Percentiles rank a stretch among this genome's conserved stretches.
Conservation (phyloP, 2,113 vertebrate species). For the Macquaria australasica region DNA sequence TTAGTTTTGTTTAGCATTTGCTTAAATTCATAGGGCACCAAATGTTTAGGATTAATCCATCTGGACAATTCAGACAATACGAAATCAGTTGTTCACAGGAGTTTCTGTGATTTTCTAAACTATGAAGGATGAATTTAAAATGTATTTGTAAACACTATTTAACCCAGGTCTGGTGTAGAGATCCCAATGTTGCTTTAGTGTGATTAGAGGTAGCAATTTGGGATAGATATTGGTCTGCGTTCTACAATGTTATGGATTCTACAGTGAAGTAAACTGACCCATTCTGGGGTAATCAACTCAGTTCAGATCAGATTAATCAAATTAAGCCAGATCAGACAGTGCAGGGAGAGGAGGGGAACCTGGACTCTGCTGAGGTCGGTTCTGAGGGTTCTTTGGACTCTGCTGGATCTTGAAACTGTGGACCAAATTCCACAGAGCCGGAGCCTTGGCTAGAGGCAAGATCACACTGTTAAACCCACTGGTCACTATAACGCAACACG, state of each 20-base stretch:
- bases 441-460: conserved; percentile 76
- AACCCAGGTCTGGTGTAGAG: conserved; percentile 43
- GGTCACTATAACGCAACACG: background rate
- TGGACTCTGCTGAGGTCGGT: conserved; percentile 60
- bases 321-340: conserved; percentile 39
- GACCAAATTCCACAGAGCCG: conserved; percentile 80
- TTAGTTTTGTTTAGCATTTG: background rate
- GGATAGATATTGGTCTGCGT: background rate
- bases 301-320: background rate
- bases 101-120: background rate
- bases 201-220: conserved; percentile 13
- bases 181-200: background rate
- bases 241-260: conserved; percentile 38
- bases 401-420: conserved; percentile 79
- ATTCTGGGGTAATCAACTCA: conserved; percentile 35
- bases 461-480: conserved; percentile 64
- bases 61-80: background rate
- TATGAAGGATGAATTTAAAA: background rate
- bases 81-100: background rate
- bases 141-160: background rate
- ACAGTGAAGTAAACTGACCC: background rate
- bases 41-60: background rate
- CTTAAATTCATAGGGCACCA: background rate
- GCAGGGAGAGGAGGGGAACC: conserved; percentile 63
- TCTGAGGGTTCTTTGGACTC: conserved; percentile 67